phyloP scores from a whole-genome alignment of 2,888 invertebrate species.

The Sepioteuthis lessoniana region DNA sequence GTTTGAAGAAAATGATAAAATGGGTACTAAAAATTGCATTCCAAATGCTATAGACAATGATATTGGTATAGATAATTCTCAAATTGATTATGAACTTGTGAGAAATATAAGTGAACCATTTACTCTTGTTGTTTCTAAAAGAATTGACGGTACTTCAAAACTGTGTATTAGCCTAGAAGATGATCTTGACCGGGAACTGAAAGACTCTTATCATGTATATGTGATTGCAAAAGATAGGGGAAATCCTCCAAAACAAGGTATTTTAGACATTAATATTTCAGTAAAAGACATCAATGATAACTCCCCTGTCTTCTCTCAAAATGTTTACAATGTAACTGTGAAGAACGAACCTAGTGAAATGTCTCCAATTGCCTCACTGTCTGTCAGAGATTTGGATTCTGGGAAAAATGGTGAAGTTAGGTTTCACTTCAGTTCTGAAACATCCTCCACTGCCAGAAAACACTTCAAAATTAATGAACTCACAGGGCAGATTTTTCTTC shows the following conservation, averaged over 20 bases:
- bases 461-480: constrained; percentile 82
- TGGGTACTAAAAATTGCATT: constrained; percentile 55
- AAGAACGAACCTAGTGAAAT: constrained; percentile 59
- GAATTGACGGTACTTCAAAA: constrained; percentile 59
- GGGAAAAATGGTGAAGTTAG: constrained; percentile 82
- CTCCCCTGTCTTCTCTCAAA: constrained; percentile 60
- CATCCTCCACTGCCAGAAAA: constrained; percentile 59
- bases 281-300: constrained; percentile 69
- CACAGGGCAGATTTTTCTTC: constrained; percentile 88
- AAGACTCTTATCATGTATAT: constrained; percentile 59
- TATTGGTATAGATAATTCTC: constrained; percentile 58
- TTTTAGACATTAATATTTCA: constrained; percentile 51
- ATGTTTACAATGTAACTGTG: constrained; percentile 62
- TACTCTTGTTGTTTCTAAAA: constrained; percentile 54
- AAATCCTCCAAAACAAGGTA: constrained; percentile 39
- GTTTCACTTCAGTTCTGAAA: constrained; percentile 73
- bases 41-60: constrained; percentile 62
- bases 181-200: constrained; percentile 63
- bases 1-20: constrained; percentile 59
- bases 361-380: constrained; percentile 76
- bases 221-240: constrained; percentile 68
- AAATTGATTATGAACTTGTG: constrained; percentile 57
- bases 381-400: constrained; percentile 88
- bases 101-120: constrained; percentile 57
- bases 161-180: constrained; percentile 62